Evolutionary conservation across 2,113 vertebrate species (phyloP).

Genomic region (Anguilla japonica): DNA sequence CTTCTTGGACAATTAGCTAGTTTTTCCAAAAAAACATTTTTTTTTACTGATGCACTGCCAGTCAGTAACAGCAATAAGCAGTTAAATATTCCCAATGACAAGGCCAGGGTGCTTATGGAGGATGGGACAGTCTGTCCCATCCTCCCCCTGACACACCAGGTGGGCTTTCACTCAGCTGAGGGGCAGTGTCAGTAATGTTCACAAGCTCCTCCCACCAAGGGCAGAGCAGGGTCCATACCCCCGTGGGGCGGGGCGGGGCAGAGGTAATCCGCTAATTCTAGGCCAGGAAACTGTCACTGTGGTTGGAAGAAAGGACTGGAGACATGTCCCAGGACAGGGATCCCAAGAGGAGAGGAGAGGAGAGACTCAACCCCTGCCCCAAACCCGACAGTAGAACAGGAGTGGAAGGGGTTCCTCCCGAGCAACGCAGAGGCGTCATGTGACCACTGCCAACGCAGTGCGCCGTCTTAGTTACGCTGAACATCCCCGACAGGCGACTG

Average conservation of each 20-base stretch:
- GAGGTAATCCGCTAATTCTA: slow-evolving; percentile 9
- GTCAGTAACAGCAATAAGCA: not conserved
- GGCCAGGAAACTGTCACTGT: not conserved
- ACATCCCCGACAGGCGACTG: not conserved
- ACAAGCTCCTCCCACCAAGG: not conserved
- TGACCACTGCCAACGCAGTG: not conserved
- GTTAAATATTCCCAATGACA: not conserved
- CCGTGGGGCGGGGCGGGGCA: not conserved
- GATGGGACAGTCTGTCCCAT: no score
- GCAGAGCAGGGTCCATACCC: not conserved
- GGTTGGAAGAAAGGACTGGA: not conserved
- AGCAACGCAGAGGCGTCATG: not conserved
- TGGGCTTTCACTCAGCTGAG: not conserved
- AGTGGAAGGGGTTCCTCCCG: not conserved
- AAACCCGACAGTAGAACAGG: no score
- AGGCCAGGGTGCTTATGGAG: not conserved
- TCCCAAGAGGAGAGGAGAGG: not conserved
- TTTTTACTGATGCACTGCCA: no score
- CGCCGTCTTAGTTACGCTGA: not conserved
- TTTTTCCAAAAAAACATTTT: not conserved
- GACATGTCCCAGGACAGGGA: not conserved
- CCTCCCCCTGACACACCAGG: not conserved
- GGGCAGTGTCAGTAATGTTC: not conserved
- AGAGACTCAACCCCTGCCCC: not conserved
- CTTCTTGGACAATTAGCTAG: not conserved